Conservation (phyloP, 2,888 invertebrate species). For the Dendrolimus houi region DNA sequence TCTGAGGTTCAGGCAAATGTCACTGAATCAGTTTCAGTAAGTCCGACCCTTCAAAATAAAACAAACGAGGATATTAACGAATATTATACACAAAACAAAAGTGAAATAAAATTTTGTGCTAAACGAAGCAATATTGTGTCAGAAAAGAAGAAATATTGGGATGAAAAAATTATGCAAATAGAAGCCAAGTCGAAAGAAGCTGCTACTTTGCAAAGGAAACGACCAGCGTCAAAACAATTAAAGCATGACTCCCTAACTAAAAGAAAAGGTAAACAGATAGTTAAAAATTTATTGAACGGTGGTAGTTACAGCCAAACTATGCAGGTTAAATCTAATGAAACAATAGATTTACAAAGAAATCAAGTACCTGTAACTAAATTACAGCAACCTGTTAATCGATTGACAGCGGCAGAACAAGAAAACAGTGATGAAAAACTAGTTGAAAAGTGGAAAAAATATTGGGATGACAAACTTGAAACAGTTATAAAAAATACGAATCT, state of each 20-base stretch:
- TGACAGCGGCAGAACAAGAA: conserved; percentile 7
- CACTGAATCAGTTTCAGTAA: conserved; percentile 73
- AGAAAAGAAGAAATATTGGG: conserved; percentile 70
- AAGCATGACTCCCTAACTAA: conserved; percentile 62
- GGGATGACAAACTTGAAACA: conserved; percentile 54
- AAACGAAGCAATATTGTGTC: conserved; percentile 50
- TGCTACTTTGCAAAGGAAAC: conserved; percentile 41
- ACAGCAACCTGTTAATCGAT: conserved; percentile 9
- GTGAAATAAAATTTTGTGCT: conserved; percentile 45
- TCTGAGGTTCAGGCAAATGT: conserved; percentile 72
- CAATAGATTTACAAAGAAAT: conserved; percentile 13
- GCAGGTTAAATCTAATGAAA: conserved; percentile 14
- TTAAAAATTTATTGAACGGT: conserved; percentile 47
- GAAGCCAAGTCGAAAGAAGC: conserved; percentile 55
- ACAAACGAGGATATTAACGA: conserved; percentile 18
- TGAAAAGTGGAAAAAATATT: conserved; percentile 60
- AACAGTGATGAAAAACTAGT: conserved; percentile 39
- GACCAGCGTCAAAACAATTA: conserved; percentile 41
- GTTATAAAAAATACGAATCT: conserved; percentile 17
- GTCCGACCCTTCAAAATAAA: conserved; percentile 55
- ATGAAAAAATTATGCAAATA: conserved; percentile 62
- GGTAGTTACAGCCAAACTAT: conserved; percentile 28
- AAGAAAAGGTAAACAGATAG: conserved; percentile 58
- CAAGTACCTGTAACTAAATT: conserved; percentile 15
- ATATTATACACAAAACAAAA: conserved; percentile 15